Conservation (phyloP, 2,888 invertebrate genomes). For the Margaritifera margaritifera region DNA sequence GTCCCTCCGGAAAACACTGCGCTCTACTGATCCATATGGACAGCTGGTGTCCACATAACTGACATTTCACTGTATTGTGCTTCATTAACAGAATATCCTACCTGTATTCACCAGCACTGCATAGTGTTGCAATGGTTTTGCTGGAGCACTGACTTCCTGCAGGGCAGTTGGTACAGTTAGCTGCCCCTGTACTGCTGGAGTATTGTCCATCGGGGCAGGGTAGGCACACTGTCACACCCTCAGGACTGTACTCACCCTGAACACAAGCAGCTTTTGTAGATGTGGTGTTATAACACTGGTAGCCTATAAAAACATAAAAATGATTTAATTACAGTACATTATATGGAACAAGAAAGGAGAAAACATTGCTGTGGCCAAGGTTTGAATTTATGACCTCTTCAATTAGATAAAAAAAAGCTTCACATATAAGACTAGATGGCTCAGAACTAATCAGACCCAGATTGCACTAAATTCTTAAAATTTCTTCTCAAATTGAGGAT, state of each 20-base stretch:
- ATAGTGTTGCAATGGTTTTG: conserved; percentile 28
- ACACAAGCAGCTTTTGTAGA: conserved; percentile 28
- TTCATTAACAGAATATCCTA: conserved; percentile 6
- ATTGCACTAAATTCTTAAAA: too few relatives aligned
- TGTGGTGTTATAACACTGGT: conserved; percentile 16
- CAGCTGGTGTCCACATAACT: neutral
- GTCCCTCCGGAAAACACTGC: neutral
- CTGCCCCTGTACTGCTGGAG: conserved; percentile 23
- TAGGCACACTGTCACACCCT: conserved; percentile 28
- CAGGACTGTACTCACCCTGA: conserved; percentile 48
- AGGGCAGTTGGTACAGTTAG: conserved; percentile 54
- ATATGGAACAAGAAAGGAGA: neutral
- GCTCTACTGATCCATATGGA: neutral
- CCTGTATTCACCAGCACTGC: conserved; percentile 54
- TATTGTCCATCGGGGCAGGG: conserved; percentile 52
- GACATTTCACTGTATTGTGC: neutral
- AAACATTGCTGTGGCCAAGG: too few relatives aligned
- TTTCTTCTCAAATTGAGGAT: too few relatives aligned
- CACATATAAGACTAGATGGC: too few relatives aligned
- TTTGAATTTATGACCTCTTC: too few relatives aligned
- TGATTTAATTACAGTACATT: neutral
- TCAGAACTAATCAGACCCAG: too few relatives aligned
- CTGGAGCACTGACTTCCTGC: conserved; percentile 52
- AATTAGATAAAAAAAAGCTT: too few relatives aligned
- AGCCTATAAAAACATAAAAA: conserved; percentile 10